Evolutionary conservation across 2,888 invertebrate species (phyloP), one percentile per base, ranked within the genome.

Genomic region (Maniola hyperantus): DNA sequence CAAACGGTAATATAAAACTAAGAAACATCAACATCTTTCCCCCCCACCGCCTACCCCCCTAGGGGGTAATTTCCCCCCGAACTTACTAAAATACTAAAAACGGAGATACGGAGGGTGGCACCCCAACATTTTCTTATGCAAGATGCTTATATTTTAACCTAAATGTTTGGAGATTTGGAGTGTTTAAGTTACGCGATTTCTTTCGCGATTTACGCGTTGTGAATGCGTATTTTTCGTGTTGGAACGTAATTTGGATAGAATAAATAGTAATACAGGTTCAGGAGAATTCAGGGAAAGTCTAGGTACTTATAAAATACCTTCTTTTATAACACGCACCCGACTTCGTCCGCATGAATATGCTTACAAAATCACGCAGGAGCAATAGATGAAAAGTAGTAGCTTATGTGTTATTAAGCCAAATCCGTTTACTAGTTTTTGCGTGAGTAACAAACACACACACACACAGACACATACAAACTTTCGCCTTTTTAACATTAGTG

Each of bases 11-110:
- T 92, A 92, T 92, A 92, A 92, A 92, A 92, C 92, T 92, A 92
- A 91, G 91, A 90, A 92, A 91, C 91, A 92, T 92, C 91, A 92
- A 91, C 92, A 91, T 92, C 92, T 92, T 89, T 79, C 83, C 82
- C 78, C 72, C 77, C 57, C 75, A 74, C 70, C 75, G 76, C 76
- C 79, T 81, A 76, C 76, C 72, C 76, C 78, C 80, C 71, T 64
- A 61, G 77, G 87, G 91, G 88, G 87, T 86, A 89, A 87, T 89
- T 87, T 82, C 86, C 82, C 85, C 91, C 90, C 86, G 88, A 92
- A 92, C 92, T 92, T 91, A 92, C 91, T 92, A 92, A 92, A 92
- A 91, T 92, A 92, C 91, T 92, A 92, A 92, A 92, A 92, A 92
- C 92, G 91, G 90, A 91, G 91, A 92, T 92, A 91, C 86, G 79